Base-by-base conservation (phyloP, 2,888 invertebrate species). In the Oconnorella tubifera region DNA sequence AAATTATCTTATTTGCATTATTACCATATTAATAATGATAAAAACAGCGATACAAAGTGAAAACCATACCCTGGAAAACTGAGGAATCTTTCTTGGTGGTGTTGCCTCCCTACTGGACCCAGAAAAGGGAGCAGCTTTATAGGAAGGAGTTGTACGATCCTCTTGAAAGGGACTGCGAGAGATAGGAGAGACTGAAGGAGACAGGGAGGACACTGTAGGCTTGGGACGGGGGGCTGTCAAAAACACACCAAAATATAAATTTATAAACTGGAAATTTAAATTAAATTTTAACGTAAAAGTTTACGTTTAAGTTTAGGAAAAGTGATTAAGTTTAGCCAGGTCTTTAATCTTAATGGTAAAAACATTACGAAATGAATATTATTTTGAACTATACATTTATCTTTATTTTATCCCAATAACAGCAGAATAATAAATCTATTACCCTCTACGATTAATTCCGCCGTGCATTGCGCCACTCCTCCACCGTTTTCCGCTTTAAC, bases 361-460 rank as follows among this genome's bases (percentile, higher is more conserved):
- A n/a, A n/a, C n/a, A n/a, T n/a, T n/a, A n/a, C n/a, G n/a, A n/a
- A n/a, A n/a, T n/a, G n/a, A n/a, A n/a, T n/a, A n/a, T n/a, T n/a
- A n/a, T n/a, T n/a, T n/a, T n/a, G n/a, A n/a, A n/a, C n/a, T n/a
- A n/a, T n/a, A n/a, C n/a, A n/a, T n/a, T n/a, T n/a, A n/a, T 19
- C 40, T 40, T 19, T 19, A 40, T 40, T 40, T 40, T 10, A 19
- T 40, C 40, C 10, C 10, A 40, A 40, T 40, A 40, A 19, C 40
- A 40, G 10, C 40, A 40, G 10, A 40, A 19, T 40, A 19, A 19
- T 19, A 40, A 40, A 14, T 10, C 40, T 19, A 40, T 70, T 69
- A 81, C 81, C 76, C 71, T 77, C 74, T 29, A 90, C 88, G 64
- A 88, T 87, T 72, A 90, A 88, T 76, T 90, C 90, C 6, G 90